Base-by-base conservation (phyloP, 2,113 vertebrate species). In the Sinocyclocheilus grahami region DNA sequence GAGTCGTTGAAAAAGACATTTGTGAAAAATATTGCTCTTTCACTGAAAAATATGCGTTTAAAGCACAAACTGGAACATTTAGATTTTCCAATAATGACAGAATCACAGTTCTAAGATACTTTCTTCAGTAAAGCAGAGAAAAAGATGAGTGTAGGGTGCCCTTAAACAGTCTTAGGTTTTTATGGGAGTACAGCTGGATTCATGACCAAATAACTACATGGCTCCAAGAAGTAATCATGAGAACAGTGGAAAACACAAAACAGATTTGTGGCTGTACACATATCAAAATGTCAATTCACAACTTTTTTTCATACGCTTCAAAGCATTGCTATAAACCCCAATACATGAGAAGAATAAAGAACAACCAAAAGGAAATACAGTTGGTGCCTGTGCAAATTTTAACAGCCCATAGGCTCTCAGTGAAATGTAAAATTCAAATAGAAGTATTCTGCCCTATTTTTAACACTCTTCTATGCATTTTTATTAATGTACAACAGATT, bases 401-500 rank as follows among this genome's bases (percentile, higher is more conserved):
- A 65, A 65, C 13, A 65, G 11, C 11, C 4, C 24, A 65, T 2
- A 12, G 63, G 63, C 24, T n/a, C 1, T 24, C 3, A 8, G 58
- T 9, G 12, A 60, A 14, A 30, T 13, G 24, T 67, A 16, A 18
- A 33, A 10, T 3, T 67, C 27, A 33, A 30, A 18, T 7, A 18
- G 27, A 63, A 63, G n/a, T 63, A 11, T 24, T 12, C 12, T 12
- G 10, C 1, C 11, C 63, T 14, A 5, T 27, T 65, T 65, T 27
- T 30, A 67, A 67, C 24, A 27, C 63, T 16, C 13, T 33, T 69
- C 5, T 33, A 33, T 69, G 13, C 42, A 5, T 82, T 60, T 24
- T 22, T 51, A 27, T 76, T 60, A 37, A 8, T 78, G 16, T 74
- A 37, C 53, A 80, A 87, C 33, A 11, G 53, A 89, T 72, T 39